Percentiles rank a stretch among this genome's conserved stretches.
Conservation (phyloP, 2,888 invertebrate species). For the Pollenia griseotomentosa region DNA sequence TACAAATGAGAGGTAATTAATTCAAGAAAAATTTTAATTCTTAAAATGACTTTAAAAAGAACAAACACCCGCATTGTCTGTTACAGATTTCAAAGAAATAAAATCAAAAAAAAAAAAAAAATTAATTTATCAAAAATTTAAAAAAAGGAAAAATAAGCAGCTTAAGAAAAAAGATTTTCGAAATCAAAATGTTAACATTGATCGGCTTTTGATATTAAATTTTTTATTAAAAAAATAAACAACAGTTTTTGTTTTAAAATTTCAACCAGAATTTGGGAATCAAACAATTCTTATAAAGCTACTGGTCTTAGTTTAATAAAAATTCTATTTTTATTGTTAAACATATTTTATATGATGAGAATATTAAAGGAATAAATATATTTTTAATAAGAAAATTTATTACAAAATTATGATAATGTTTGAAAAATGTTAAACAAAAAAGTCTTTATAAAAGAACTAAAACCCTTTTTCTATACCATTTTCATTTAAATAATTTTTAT, state of each 20-base stretch:
- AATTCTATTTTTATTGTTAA: neutral
- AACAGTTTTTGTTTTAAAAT: neutral
- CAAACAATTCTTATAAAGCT: neutral
- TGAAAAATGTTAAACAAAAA: neutral
- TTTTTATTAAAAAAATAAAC: neutral
- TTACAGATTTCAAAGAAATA: neutral
- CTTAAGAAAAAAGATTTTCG: constrained; percentile 2
- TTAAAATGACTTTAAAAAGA: neutral
- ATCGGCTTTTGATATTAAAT: neutral
- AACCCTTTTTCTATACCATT: neutral
- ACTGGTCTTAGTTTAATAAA: constrained; percentile 48
- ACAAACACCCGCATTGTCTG: constrained; percentile 41
- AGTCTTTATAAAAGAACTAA: neutral
- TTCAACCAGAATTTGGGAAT: neutral
- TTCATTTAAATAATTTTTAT: neutral
- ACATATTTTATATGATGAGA: constrained; percentile 14
- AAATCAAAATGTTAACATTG: neutral
- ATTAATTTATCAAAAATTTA: constrained; percentile 55
- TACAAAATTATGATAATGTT: constrained; percentile 47
- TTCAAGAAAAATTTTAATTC: constrained; percentile 18
- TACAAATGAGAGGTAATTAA: constrained; percentile 63
- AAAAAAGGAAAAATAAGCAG: constrained; percentile 12
- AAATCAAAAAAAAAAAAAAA: constrained; percentile 1
- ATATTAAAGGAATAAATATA: constrained; percentile 52
- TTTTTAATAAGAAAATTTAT: constrained; percentile 34